phyloP scores from a whole-genome alignment of 2,888 invertebrate species.

The Mesopsocus fuscifrons region DNA sequence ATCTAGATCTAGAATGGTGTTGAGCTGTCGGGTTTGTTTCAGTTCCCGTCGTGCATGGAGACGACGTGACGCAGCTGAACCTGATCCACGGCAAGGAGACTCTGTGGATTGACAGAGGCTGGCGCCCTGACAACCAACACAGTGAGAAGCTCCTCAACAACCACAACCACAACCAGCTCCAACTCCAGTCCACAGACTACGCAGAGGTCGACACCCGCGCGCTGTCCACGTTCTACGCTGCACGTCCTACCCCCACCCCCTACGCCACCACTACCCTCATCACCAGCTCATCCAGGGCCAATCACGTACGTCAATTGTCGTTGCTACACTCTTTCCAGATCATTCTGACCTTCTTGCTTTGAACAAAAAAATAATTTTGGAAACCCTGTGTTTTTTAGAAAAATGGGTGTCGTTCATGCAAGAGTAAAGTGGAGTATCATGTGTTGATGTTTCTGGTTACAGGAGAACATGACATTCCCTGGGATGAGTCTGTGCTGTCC shows the following conservation, averaged over 20 bases:
- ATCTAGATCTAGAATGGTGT: too few relatives aligned
- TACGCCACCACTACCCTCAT: slow-evolving; percentile 60
- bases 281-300: slow-evolving; percentile 22
- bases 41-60: slow-evolving; percentile 20
- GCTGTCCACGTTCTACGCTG: slow-evolving; percentile 49
- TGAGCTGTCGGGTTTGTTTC: too few relatives aligned
- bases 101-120: slow-evolving; percentile 49
- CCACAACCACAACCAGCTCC: slow-evolving; percentile 28
- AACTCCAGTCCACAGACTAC: slow-evolving; percentile 35
- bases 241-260: slow-evolving; percentile 43
- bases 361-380: too few relatives aligned
- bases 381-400: too few relatives aligned
- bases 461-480: slow-evolving; percentile 16
- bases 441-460: too few relatives aligned
- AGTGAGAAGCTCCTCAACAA: slow-evolving; percentile 37
- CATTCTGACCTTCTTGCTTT: too few relatives aligned
- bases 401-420: too few relatives aligned
- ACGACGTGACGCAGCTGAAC: slow-evolving; percentile 18
- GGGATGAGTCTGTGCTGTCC: slow-evolving; percentile 15
- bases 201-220: slow-evolving; percentile 41
- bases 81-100: slow-evolving; percentile 34
- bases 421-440: too few relatives aligned
- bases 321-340: too few relatives aligned
- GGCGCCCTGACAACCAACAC: slow-evolving; percentile 34
- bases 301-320: slow-evolving; percentile 12